A percentile compares a stretch with the other conserved stretches of the same genome.
Conservation (phyloP, 2,113 vertebrate genomes). For the Nestor notabilis region DNA sequence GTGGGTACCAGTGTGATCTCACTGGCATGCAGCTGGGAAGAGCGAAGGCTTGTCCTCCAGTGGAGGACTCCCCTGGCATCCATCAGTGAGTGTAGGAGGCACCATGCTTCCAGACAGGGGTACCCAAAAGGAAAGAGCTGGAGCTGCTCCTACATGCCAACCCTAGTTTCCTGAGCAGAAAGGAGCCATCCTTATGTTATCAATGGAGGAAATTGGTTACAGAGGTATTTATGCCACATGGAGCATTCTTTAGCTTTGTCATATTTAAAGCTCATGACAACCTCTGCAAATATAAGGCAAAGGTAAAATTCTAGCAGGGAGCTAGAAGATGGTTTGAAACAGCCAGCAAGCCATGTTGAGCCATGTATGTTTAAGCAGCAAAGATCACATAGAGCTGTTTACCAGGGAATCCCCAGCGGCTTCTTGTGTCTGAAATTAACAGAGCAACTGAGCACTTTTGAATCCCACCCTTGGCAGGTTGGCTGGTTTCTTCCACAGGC, state of each 20-base stretch:
- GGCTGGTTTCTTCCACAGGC: neutral
- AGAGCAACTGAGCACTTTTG: fast-evolving
- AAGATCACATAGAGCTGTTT: neutral
- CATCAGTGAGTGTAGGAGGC: neutral
- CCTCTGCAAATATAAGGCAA: neutral
- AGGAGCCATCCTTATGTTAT: neutral
- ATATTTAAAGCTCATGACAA: neutral
- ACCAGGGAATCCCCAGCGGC: neutral
- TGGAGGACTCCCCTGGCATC: neutral
- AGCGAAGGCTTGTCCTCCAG: neutral
- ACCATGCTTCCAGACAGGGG: neutral
- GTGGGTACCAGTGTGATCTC: neutral
- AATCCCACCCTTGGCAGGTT: neutral
- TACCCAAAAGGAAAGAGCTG: neutral
- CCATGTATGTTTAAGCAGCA: neutral
- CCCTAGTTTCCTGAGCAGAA: neutral
- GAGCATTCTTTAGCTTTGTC: neutral
- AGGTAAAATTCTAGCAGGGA: neutral
- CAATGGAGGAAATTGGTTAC: neutral
- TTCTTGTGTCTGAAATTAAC: neutral
- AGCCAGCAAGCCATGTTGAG: neutral
- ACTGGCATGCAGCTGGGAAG: neutral
- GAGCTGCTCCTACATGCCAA: neutral
- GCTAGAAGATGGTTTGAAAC: neutral
- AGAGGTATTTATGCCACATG: neutral